These are phyloP conservation scores for Zeuzera pyrina DNA, from an alignment of 2,888 invertebrate species.

Conservation along the genomic window DNA sequence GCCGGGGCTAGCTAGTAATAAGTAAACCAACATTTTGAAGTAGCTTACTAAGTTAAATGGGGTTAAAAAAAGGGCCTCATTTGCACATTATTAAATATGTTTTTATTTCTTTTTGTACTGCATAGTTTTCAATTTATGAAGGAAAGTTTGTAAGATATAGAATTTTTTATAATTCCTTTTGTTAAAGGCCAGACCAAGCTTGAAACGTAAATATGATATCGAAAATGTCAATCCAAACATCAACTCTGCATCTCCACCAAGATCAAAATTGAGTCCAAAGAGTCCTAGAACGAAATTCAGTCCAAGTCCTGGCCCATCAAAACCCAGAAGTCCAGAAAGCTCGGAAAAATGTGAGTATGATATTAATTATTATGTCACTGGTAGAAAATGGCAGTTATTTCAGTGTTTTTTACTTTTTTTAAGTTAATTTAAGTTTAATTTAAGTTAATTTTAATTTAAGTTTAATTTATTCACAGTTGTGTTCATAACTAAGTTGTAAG, in stretches of 20 bases:
- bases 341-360: constrained; percentile 39
- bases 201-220: constrained; percentile 48
- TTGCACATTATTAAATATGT: too few relatives aligned
- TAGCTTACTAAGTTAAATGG: too few relatives aligned
- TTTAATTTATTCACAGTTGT: too few relatives aligned
- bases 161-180: background rate
- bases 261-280: constrained; percentile 26
- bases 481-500: too few relatives aligned
- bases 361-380: background rate
- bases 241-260: constrained; percentile 27
- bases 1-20: too few relatives aligned
- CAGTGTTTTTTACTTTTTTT: background rate
- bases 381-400: background rate
- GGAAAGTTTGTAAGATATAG: background rate
- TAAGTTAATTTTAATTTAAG: too few relatives aligned
- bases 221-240: constrained; percentile 60
- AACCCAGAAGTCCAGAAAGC: constrained; percentile 34
- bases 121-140: too few relatives aligned
- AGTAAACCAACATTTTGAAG: too few relatives aligned
- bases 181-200: constrained; percentile 29
- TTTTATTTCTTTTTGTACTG: too few relatives aligned
- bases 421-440: background rate
- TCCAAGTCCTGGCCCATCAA: constrained; percentile 38
- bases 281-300: constrained; percentile 23
- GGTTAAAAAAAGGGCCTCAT: too few relatives aligned